Base-by-base conservation (phyloP, 2,888 invertebrate species). In the Trichacis sp. region DNA sequence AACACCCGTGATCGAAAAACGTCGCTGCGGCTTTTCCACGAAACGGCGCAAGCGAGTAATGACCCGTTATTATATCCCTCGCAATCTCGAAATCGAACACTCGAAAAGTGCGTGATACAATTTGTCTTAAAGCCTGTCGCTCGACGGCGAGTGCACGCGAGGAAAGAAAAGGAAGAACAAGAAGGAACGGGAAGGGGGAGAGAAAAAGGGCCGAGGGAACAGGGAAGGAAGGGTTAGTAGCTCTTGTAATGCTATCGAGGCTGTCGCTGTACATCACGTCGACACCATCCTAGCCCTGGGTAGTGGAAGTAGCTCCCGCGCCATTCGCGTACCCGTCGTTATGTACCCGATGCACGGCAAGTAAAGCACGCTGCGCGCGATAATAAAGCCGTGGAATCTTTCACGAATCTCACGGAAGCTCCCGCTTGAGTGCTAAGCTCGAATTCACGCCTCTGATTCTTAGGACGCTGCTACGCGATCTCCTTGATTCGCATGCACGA, bases 201-300 rank as follows among this genome's bases (percentile, higher is more conserved):
- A 58, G 48, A 19, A 62, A 52, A 68, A 69, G 53, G 53, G 18
- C 29, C 24, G 59, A 51, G 63, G 57, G 45, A 64, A 66, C 61
- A 72, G 72, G 69, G 46, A 68, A 67, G 69, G 74, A 77, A 75
- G 80, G 79, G 79, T 81, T 83, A 82, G 83, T 84, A 84, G 83
- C 83, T 77, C 79, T 83, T 83, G 83, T 82, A 82, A 81, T 83
- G 80, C 82, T 84, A 84, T 83, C 84, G 81, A 80, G 77, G 76
- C 83, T 83, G 84, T 83, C 84, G 82, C 81, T 82, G 84, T 84
- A 83, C 83, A 84, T 84, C 84, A 84, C 82, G 78, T 78, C 80
- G 82, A 83, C 82, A 82, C 82, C 80, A 80, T 82, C 80, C 82
- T 81, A 82, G 81, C 77, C 79, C 65, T 69, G 69, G 72, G 77